Percentiles rank a stretch among this genome's conserved stretches.
Evolutionary conservation across 2,113 vertebrate genomes (phyloP).

Genomic region (Brachyhypopomus gauderio): DNA sequence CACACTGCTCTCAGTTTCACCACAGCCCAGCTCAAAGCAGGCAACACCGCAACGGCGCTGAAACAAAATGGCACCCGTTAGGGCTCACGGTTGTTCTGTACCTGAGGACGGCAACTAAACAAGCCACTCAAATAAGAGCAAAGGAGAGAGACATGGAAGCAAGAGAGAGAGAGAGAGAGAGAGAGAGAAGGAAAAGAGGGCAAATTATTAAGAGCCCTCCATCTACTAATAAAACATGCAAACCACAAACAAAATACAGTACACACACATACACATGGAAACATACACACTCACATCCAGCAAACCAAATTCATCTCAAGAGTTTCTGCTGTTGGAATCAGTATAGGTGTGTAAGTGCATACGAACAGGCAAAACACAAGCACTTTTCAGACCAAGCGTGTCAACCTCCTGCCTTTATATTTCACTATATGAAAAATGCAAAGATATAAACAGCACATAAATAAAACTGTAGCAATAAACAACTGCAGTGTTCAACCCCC

Average conservation of each 20-base stretch:
- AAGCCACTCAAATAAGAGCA: not conserved
- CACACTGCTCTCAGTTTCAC: slow-evolving; percentile 6
- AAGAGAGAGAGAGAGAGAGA: slow-evolving; percentile 4
- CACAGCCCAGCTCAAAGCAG: not conserved
- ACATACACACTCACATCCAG: slow-evolving; percentile 17
- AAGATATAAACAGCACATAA: too few relatives aligned
- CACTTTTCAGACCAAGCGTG: too few relatives aligned
- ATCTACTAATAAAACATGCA: too few relatives aligned
- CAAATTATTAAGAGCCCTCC: not conserved
- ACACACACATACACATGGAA: not conserved
- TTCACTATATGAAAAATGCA: too few relatives aligned
- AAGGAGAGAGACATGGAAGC: not conserved
- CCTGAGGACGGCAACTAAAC: slow-evolving; percentile 29
- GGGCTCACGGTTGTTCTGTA: slow-evolving; percentile 20
- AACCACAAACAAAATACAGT: not conserved
- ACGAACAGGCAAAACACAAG: not conserved
- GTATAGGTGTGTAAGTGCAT: too few relatives aligned
- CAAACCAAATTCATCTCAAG: too few relatives aligned
- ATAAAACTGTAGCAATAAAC: too few relatives aligned
- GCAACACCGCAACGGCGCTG: not conserved
- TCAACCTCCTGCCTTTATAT: too few relatives aligned
- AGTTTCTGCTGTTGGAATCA: too few relatives aligned
- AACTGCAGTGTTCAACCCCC: too few relatives aligned
- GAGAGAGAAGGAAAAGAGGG: not conserved
- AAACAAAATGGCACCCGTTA: slow-evolving; percentile 41